phyloP scores from a whole-genome alignment of 2,888 invertebrate species.

The Asteroscopus sphinx region DNA sequence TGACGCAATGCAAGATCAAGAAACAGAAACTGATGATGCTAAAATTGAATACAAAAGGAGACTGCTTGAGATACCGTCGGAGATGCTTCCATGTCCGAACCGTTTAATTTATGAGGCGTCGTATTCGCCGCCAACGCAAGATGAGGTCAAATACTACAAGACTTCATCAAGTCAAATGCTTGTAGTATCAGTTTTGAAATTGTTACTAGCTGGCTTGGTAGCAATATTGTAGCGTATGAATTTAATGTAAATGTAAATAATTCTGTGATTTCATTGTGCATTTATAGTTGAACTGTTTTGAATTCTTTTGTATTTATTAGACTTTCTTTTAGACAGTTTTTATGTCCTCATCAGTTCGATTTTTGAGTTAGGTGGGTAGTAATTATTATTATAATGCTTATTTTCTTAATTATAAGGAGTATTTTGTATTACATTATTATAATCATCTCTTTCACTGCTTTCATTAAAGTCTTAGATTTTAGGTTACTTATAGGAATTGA shows the following conservation, averaged over 20 bases:
- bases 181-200: conserved; percentile 55
- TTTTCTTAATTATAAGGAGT: conserved; percentile 16
- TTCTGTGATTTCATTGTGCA: conserved; percentile 50
- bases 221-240: conserved; percentile 68
- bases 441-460: conserved; percentile 43
- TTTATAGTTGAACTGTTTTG: conserved; percentile 28
- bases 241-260: conserved; percentile 60
- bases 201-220: conserved; percentile 55
- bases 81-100: conserved; percentile 81
- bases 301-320: conserved; percentile 5
- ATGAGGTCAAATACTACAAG: conserved; percentile 85
- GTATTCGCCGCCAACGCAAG: conserved; percentile 83
- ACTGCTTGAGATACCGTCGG: conserved; percentile 78
- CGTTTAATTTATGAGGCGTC: conserved; percentile 78
- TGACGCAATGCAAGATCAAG: conserved; percentile 83
- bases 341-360: background rate
- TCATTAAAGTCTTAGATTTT: conserved; percentile 37
- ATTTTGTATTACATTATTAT: conserved; percentile 23
- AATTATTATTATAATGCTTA: conserved; percentile 8
- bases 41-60: conserved; percentile 79
- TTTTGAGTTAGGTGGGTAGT: conserved; percentile 8
- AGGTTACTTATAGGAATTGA: conserved; percentile 51
- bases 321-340: background rate
- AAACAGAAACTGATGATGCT: conserved; percentile 69
- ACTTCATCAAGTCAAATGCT: conserved; percentile 69